Evolutionary conservation across 2,113 vertebrate species (phyloP).

Genomic region (Ceyx melanurus): DNA sequence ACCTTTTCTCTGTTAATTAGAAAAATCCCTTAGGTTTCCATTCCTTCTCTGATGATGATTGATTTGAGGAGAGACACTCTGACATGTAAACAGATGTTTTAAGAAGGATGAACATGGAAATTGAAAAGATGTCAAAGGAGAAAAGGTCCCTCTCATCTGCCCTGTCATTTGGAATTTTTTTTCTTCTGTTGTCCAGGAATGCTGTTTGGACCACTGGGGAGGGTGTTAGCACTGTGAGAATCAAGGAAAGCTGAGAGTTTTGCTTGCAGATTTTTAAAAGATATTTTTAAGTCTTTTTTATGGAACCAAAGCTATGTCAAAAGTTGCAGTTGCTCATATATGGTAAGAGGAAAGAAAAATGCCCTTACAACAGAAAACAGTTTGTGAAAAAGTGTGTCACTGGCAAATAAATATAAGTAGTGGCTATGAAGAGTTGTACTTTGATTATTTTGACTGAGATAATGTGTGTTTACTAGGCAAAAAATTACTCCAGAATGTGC

Average conservation of each 20-base stretch:
- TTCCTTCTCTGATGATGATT: constrained; percentile 6
- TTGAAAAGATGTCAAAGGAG: background rate
- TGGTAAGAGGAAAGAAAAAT: constrained; percentile 5
- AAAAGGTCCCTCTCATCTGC: background rate
- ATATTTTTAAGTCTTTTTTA: background rate
- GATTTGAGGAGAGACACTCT: background rate
- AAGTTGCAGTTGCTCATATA: background rate
- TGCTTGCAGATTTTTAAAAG: background rate
- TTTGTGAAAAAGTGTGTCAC: background rate
- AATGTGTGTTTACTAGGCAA: background rate
- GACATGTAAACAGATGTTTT: constrained; percentile 13
- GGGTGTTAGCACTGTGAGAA: background rate
- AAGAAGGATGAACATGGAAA: constrained; percentile 17
- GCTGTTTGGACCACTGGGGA: background rate
- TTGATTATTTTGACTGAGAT: background rate
- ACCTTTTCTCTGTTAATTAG: background rate
- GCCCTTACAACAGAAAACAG: background rate
- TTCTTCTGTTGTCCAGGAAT: background rate
- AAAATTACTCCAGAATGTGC: background rate
- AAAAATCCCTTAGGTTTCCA: constrained; percentile 40
- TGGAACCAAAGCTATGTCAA: background rate
- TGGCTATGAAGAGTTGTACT: background rate
- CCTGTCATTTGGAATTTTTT: background rate
- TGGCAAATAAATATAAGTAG: background rate
- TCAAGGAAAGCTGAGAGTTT: background rate